Conservation (phyloP, 2,797 vertebrate genomes). For the Pangasius krempfi region DNA sequence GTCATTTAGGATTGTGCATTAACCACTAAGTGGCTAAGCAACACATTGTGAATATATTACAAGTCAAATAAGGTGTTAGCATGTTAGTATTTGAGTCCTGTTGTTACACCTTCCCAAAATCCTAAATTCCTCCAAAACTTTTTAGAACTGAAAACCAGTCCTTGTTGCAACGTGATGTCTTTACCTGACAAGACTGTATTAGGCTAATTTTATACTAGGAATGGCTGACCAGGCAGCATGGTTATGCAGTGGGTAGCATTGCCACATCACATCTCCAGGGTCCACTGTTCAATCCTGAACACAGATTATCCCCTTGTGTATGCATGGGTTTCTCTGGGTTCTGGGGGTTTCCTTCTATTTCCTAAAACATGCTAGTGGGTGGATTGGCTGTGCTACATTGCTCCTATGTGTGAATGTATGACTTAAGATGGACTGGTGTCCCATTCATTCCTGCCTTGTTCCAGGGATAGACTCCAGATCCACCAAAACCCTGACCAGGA, state of each 20-base stretch:
- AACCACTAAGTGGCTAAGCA: background rate
- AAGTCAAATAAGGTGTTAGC: background rate
- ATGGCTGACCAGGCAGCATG: background rate
- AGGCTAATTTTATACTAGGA: background rate
- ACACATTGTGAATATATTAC: constrained; percentile 7
- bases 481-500: background rate
- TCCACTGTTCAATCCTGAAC: background rate
- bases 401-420: background rate
- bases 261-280: background rate
- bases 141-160: background rate
- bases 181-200: background rate
- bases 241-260: background rate
- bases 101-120: background rate
- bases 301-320: too few species aligned
- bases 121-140: background rate
- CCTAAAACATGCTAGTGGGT: background rate
- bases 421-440: background rate
- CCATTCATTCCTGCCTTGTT: background rate
- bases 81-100: background rate
- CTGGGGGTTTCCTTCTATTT: background rate
- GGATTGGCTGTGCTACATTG: background rate
- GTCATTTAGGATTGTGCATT: constrained; percentile 21
- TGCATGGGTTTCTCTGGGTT: background rate
- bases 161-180: background rate
- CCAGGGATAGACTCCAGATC: background rate